Evolutionary conservation across 2,797 vertebrate species (phyloP), one percentile per base, ranked within the genome.

Genomic region (Notolabrus celidotus): DNA sequence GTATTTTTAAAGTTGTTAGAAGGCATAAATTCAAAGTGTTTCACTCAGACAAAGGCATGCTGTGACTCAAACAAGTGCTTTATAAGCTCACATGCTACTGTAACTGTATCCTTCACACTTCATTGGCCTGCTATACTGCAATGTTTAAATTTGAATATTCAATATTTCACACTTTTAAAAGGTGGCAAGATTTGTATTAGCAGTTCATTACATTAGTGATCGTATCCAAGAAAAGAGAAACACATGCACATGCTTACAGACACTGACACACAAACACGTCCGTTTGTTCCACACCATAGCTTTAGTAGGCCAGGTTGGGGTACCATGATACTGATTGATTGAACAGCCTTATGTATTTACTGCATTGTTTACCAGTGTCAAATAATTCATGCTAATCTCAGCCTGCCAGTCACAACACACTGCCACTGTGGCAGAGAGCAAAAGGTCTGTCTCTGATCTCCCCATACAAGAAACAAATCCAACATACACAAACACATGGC

Each of bases 351-450:
- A 59, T 80, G 60, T 82, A 84, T 90, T 88, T 89, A 84, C 61
- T 80, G 45, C 62, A 67, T 68, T 89, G 80, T 89, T 91, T 90
- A 77, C 78, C 33, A 29, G 10, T 59, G 39, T 88, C 76, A 92
- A 90, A 92, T 86, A 89, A 86, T 67, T 83, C 73, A 83, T 73
- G 68, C 63, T 88, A 90, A 92, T 92, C 85, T 68, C 72, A 74
- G 42, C 1, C 71, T 75, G 72, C 67, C 77, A 71, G 69, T 90
- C 86, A 84, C 61, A 56, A 20, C 17, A 10, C 17, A 43, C 34
- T 50, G 47, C 23, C 61, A 45, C 55, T 55, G 71, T 76, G 25
- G 74, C 67, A 52, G 20, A 34, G 46, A 71, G 64, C 42, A 71
- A 55, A 69, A 63, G 45, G 29, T 36, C 55, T 67, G 77, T 82